Conservation (phyloP, 2,888 invertebrate genomes). For the Acholoe squamosa region DNA sequence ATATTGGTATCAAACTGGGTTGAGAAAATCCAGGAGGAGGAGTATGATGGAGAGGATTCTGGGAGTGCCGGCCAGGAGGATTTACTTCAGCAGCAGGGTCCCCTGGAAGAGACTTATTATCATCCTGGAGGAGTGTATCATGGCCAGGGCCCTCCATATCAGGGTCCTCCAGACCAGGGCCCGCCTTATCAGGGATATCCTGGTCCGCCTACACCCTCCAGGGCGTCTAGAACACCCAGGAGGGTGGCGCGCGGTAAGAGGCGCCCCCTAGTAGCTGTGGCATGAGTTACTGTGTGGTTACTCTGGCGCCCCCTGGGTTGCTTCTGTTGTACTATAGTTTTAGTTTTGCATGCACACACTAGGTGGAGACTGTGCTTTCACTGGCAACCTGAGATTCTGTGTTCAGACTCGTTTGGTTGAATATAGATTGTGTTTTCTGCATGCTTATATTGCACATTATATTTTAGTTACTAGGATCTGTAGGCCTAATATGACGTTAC, state of each 20-base stretch:
- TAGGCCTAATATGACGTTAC: too few species aligned
- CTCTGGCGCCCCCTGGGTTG: too few species aligned
- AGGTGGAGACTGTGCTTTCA: not conserved
- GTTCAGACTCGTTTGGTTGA: too few species aligned
- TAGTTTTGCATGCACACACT: not conserved
- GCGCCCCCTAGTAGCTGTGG: not conserved
- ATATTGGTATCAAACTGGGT: not conserved
- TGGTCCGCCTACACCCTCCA: not conserved
- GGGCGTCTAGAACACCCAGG: not conserved
- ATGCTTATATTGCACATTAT: too few species aligned
- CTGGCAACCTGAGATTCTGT: too few species aligned
- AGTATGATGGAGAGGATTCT: not conserved
- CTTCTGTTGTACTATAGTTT: not conserved
- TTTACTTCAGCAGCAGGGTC: not conserved
- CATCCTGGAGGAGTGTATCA: not conserved
- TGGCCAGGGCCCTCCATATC: not conserved
- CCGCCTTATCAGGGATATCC: not conserved
- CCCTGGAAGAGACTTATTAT: not conserved
- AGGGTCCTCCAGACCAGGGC: not conserved
- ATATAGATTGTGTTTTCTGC: too few species aligned
- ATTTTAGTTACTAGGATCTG: too few species aligned
- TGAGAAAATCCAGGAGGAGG: conserved; percentile 27
- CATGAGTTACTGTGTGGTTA: not conserved
- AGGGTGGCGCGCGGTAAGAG: conserved; percentile 51
- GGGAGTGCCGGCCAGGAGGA: not conserved